phyloP scores from a whole-genome alignment of 1,140 invertebrate species.

The Bombus polaris region DNA sequence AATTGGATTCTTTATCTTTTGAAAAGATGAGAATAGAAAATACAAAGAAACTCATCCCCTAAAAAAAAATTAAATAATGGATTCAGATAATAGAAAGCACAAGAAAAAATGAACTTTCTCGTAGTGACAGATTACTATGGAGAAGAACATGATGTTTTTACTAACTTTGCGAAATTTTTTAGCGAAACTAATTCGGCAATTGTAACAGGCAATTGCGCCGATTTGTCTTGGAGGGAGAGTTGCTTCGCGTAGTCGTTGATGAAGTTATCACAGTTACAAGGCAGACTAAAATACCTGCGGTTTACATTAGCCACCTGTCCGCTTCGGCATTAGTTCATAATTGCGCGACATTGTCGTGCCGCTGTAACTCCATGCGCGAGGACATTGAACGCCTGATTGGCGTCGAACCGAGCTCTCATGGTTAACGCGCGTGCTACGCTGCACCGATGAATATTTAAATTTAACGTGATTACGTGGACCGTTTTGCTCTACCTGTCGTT shows the following conservation, averaged over 20 bases:
- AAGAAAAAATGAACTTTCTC: too few species aligned
- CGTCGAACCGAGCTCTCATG: conserved; percentile 41
- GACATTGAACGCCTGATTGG: conserved; percentile 46
- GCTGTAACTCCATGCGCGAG: conserved; percentile 39
- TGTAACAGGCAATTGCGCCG: neutral
- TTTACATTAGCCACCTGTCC: conserved; percentile 22
- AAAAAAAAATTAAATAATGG: too few species aligned
- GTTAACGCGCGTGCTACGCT: conserved; percentile 35
- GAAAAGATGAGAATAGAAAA: neutral
- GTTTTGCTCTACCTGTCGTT: conserved; percentile 47
- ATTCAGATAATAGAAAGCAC: too few species aligned
- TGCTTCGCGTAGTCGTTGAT: neutral
- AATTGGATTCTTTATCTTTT: neutral
- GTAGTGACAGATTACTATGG: neutral
- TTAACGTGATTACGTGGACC: conserved; percentile 43
- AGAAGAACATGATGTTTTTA: neutral
- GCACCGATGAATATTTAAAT: conserved; percentile 59
- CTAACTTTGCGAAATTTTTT: neutral
- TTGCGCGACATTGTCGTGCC: conserved; percentile 41
- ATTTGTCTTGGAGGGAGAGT: neutral
- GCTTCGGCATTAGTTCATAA: conserved; percentile 38
- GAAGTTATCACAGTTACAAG: conserved; percentile 16
- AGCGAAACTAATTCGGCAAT: neutral
- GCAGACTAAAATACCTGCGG: conserved; percentile 24
- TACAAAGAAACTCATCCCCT: too few species aligned